Base-by-base conservation (phyloP, 2,888 invertebrate species). In the Callinectes sapidus region DNA sequence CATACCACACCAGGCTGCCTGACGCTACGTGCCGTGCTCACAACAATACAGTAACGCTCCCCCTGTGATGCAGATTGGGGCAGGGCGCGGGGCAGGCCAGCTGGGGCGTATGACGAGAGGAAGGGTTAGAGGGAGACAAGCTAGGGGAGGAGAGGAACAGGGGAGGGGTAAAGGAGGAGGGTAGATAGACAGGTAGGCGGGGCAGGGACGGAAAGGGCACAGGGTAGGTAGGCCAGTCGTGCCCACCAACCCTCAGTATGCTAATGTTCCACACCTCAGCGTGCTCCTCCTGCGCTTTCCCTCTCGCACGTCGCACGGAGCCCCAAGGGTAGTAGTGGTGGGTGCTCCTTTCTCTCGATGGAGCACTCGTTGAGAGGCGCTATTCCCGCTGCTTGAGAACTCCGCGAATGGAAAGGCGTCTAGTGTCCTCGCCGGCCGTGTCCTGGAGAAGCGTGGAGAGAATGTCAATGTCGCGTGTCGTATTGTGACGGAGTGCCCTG, bases 161-260 rank as follows among this genome's bases (percentile, higher is more conserved):
- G 48, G 28, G 23, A 86, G 23, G 55, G 90, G 35, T 35, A 77
- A 86, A 86, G 32, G 89, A 87, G 66, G 86, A 86, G 90, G 90
- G 85, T 35, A 86, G 61, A 89, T 18, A 81, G 85, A 90, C 89
- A 86, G 85, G 86, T 86, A 90, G 90, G 90, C 77, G 71, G 86
- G 90, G 90, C 77, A 86, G 48, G 86, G 23, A 55, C 39, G 39
- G 86, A 42, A 85, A 86, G 90, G 90, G 81, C 54, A 54, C 54
- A 6, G 81, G 90, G 90, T 77, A 90, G 90, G 90, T 81, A 81
- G 90, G 61, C 23, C 61, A 54, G 61, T 13, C 81, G 61, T 90
- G 61, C 90, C 90, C 90, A 28, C 39, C 90, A 35, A 13, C 90
- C 90, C 90, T 90, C 90, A 90, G 90, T 90, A 90, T 90, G 90